phyloP scores from a whole-genome alignment of 2,113 vertebrate species.

The Mastomys coucha region DNA sequence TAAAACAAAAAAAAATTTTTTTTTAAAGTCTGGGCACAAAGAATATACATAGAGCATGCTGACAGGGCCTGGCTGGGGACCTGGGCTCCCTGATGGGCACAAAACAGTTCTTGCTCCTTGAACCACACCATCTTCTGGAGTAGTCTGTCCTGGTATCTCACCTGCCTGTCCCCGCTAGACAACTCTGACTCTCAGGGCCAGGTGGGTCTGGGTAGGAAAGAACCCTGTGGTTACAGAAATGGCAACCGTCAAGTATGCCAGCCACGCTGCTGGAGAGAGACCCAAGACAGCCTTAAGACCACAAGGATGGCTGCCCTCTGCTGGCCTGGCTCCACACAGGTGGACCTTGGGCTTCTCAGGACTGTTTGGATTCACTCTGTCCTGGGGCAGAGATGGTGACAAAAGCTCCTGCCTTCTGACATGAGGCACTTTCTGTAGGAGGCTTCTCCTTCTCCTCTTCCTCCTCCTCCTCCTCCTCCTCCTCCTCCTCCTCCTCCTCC shows the following conservation, averaged over 20 bases:
- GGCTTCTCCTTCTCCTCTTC: background rate
- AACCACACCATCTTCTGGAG: background rate
- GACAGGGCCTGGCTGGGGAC: background rate
- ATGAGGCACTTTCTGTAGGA: background rate
- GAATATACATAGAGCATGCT: background rate
- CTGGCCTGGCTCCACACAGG: background rate
- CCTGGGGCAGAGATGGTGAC: background rate
- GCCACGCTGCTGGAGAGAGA: background rate
- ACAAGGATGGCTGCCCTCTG: conserved; percentile 2
- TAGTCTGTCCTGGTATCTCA: background rate
- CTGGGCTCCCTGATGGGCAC: background rate
- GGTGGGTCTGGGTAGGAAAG: background rate
- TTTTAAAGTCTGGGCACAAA: background rate
- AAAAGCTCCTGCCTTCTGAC: background rate
- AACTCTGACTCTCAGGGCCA: background rate
- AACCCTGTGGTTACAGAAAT: background rate
- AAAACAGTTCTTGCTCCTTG: background rate
- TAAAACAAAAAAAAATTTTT: background rate
- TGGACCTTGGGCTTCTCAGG: background rate
- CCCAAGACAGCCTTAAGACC: background rate
- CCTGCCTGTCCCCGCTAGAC: background rate
- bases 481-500: background rate
- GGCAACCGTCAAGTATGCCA: background rate
- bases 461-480: background rate
- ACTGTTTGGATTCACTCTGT: conserved; percentile 15